Evolutionary conservation across 2,797 vertebrate species (phyloP).

Genomic region (Leptodactylus fallax): DNA sequence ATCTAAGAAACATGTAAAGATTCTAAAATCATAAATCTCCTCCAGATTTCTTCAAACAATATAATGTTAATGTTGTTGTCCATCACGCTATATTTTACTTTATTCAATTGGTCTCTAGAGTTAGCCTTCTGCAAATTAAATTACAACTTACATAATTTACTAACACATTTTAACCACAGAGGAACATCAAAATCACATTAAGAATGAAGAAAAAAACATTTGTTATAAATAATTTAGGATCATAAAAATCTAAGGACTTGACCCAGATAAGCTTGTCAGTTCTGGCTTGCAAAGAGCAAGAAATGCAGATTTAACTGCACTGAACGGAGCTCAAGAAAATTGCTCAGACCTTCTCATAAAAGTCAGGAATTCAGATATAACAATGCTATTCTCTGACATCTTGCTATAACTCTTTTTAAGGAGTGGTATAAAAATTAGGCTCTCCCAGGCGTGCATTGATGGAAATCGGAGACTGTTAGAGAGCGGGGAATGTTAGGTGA

Average conservation of each 20-base stretch:
- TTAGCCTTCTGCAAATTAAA: constrained; percentile 58
- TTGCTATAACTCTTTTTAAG: constrained; percentile 39
- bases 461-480: background rate
- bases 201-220: constrained; percentile 61
- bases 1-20: background rate
- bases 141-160: constrained; percentile 62
- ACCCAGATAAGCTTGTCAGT: constrained; percentile 62
- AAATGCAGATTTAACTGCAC: constrained; percentile 52
- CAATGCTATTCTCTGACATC: constrained; percentile 34
- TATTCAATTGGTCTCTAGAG: constrained; percentile 21
- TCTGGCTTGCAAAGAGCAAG: constrained; percentile 51
- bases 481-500: constrained; percentile 26
- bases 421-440: constrained; percentile 23
- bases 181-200: constrained; percentile 65
- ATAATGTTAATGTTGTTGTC: constrained; percentile 46
- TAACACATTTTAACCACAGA: constrained; percentile 60
- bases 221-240: constrained; percentile 61
- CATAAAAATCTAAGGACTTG: constrained; percentile 64
- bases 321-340: constrained; percentile 42
- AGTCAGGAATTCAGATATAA: constrained; percentile 35
- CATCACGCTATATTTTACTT: constrained; percentile 16
- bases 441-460: background rate
- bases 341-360: constrained; percentile 23
- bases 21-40: constrained; percentile 16
- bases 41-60: constrained; percentile 30